Evolutionary conservation across 2,113 vertebrate genomes (phyloP), one percentile per base, ranked within the genome.

Genomic region (Chaetorhynchus papuensis): DNA sequence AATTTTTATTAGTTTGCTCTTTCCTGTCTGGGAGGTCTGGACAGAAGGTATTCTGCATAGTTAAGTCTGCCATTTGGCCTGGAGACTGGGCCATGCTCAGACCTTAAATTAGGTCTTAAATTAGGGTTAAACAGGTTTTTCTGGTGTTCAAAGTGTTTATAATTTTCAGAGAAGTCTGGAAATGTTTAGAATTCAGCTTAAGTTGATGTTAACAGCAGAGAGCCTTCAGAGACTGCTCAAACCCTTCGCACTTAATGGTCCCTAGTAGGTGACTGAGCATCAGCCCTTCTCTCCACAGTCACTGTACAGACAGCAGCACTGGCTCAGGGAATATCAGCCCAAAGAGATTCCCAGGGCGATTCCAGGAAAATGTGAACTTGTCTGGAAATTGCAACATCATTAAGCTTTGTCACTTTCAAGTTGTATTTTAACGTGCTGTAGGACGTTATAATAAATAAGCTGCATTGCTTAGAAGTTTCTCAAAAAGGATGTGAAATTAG

Each of bases 261-360:
- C 37, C 6, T 47, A 7, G n/a, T 8, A 4, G n/a, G 21, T 61
- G 85, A 1, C 20, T 15, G 31, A 66, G n/a, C n/a, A n/a, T n/a
- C n/a, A 66, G 52, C 59, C 47, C 37, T 33, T 39, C 42, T 47
- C 27, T 15, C 24, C 52, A 4, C 9, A 1, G 11, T 31, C 42
- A 2, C 71, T 79, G 15, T 24, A 7, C 20, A 12, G 23, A 17
- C 64, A 77, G 47, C 68, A 44, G 64, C 11, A 1, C 0, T 24
- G 44, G 53, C 66, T 57, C 4, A 0, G 1, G 39, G 31, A 14
- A 1, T 11, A 4, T 11, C n/a, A 50, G n/a, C 28, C 39, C 44
- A 6, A 14, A 22, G 66, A 23, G 27, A 12, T 30, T 53, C 54
- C 37, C 69, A 41, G 21, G 42, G 44, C 74, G 28, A 1, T 53